These are phyloP conservation scores for Rhinolophus sinicus DNA, from an alignment of 2,113 vertebrate genomes.

Conservation along the genomic window DNA sequence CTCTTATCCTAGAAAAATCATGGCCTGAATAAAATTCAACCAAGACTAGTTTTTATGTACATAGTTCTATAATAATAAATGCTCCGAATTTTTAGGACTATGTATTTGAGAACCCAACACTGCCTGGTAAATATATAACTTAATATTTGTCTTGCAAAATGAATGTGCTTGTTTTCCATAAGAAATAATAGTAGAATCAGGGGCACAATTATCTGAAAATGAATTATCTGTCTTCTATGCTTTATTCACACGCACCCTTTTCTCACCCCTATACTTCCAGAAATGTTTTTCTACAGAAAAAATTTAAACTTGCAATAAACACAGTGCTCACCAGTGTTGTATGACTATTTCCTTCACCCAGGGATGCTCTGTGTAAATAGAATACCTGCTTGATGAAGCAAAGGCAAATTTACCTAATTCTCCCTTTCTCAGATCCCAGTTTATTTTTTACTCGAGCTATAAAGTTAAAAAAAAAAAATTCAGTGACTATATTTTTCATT, in stretches of 20 bases:
- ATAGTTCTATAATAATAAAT: not conserved
- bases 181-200: not conserved
- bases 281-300: not conserved
- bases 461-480: not conserved
- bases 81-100: not conserved
- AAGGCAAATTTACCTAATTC: not conserved
- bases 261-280: not conserved
- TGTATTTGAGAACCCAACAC: not conserved
- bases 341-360: not conserved
- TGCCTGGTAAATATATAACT: not conserved
- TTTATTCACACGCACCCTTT: not conserved
- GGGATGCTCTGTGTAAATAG: not conserved
- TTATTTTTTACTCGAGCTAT: conserved; percentile 3
- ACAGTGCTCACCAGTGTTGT: not conserved
- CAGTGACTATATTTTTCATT: not conserved
- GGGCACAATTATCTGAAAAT: not conserved
- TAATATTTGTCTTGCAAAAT: not conserved
- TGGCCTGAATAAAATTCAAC: not conserved
- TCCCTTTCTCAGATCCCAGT: not conserved
- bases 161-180: not conserved
- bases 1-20: not conserved
- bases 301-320: not conserved
- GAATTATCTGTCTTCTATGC: not conserved
- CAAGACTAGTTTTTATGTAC: not conserved
- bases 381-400: not conserved